Evolutionary conservation across 2,113 vertebrate genomes (phyloP).

Genomic region (Podarcis raffonei): DNA sequence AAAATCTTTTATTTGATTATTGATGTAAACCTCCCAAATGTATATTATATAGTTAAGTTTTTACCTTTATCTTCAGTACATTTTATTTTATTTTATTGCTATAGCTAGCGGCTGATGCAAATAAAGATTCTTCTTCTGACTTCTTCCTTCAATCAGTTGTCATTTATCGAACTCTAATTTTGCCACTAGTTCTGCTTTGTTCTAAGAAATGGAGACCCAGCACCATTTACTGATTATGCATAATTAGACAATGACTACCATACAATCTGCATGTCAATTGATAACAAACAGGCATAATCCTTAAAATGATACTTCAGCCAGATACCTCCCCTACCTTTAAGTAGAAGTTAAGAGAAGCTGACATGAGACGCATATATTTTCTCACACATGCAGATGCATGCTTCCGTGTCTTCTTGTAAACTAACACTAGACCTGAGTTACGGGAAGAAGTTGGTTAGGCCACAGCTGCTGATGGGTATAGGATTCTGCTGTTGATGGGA

Average conservation of each 20-base stretch:
- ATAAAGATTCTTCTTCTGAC: no score
- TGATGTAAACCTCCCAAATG: no score
- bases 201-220: not conserved
- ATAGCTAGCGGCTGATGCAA: no score
- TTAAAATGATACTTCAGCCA: constrained; percentile 9
- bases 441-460: constrained; percentile 59
- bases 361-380: not conserved
- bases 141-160: not conserved
- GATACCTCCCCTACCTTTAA: not conserved
- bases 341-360: not conserved
- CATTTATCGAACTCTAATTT: not conserved
- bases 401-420: constrained; percentile 69
- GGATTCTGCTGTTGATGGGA: constrained; percentile 42
- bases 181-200: not conserved
- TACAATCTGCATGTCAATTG: not conserved
- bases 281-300: not conserved
- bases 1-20: no score
- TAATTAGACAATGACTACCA: not conserved
- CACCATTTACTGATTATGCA: not conserved
- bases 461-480: constrained; percentile 21
- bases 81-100: no score
- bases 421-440: not conserved
- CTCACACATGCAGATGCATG: not conserved
- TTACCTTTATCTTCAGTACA: no score
- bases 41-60: no score